phyloP scores from a whole-genome alignment of 2,113 vertebrate species.

The Donacobius atricapilla region DNA sequence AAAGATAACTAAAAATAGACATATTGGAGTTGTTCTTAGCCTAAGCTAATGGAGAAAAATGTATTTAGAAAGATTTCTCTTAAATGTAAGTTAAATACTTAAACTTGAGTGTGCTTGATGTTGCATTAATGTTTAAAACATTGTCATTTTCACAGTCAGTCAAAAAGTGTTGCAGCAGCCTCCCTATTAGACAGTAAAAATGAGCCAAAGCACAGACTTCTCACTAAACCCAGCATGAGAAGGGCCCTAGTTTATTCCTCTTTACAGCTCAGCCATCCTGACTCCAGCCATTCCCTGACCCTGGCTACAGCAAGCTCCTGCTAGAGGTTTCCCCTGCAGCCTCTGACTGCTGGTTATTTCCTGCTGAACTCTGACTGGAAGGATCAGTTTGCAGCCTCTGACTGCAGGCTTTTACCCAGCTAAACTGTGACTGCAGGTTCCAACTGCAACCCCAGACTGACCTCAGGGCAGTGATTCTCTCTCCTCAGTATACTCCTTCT shows the following conservation, averaged over 20 bases:
- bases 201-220: not conserved
- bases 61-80: not conserved
- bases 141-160: not conserved
- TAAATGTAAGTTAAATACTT: not conserved
- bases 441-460: not conserved
- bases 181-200: not conserved
- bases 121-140: not conserved
- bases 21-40: not conserved
- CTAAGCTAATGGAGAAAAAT: not conserved
- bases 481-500: not conserved
- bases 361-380: not conserved
- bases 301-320: not conserved
- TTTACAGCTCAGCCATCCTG: accelerated
- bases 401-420: too few species aligned
- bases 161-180: not conserved
- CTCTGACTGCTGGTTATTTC: not conserved
- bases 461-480: not conserved
- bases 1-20: not conserved
- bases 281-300: not conserved
- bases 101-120: not conserved
- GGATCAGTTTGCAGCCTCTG: too few species aligned
- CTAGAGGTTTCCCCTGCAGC: not conserved
- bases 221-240: not conserved
- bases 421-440: too few species aligned
- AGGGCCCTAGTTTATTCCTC: not conserved